Evolutionary conservation across 2,797 vertebrate species (phyloP).

Genomic region (Lepus oiostolus): DNA sequence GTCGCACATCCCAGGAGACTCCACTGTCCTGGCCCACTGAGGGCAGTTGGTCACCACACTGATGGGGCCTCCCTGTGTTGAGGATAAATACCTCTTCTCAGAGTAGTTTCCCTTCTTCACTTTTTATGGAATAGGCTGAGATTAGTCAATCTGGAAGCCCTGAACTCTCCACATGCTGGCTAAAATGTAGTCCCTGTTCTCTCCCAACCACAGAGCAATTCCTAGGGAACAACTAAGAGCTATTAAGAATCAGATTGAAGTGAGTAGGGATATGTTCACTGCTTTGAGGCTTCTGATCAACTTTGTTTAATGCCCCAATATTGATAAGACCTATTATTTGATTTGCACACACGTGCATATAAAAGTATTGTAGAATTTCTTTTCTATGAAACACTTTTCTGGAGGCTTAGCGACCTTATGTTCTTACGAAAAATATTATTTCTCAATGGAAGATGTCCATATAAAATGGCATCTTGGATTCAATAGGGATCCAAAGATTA

Average conservation of each 20-base stretch:
- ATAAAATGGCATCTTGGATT: slow-evolving; percentile 71
- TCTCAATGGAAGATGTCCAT: slow-evolving; percentile 82
- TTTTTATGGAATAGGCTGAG: slow-evolving; percentile 18
- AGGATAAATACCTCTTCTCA: neutral
- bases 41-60: neutral
- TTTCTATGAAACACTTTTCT: neutral
- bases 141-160: neutral
- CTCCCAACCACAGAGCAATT: neutral
- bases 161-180: neutral
- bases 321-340: neutral
- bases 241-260: neutral
- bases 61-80: neutral
- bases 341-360: neutral
- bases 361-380: neutral
- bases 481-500: slow-evolving; percentile 58
- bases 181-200: neutral
- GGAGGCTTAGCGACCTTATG: neutral
- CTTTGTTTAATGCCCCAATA: neutral
- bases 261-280: neutral
- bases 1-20: neutral
- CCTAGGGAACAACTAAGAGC: neutral
- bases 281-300: neutral
- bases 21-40: neutral
- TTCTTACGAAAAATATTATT: slow-evolving; percentile 52
- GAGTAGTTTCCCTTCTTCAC: neutral